Conservation (phyloP, 2,797 vertebrate genomes). For the Microctenopoma steveboyesi region DNA sequence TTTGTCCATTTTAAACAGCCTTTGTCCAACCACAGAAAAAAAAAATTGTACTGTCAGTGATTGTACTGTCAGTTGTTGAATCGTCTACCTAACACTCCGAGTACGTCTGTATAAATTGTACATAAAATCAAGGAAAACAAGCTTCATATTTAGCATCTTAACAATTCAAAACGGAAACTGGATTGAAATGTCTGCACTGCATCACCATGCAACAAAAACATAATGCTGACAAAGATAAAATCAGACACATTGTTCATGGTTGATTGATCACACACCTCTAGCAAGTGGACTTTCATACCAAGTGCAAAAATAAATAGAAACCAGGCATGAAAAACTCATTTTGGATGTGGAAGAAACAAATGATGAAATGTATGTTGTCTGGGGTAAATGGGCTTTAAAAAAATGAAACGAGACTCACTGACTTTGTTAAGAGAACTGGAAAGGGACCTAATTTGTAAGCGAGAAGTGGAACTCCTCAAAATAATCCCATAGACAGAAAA, state of each 20-base stretch:
- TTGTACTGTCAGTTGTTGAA: conserved; percentile 30
- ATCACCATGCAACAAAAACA: conserved; percentile 15
- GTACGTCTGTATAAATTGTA: conserved; percentile 41
- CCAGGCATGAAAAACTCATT: conserved; percentile 19
- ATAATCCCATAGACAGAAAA: conserved; percentile 18
- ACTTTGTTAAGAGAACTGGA: conserved; percentile 16
- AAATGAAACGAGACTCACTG: conserved; percentile 3
- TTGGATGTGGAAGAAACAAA: conserved; percentile 12
- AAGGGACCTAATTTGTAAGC: conserved; percentile 32
- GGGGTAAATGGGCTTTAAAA: conserved; percentile 7
- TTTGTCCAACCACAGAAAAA: conserved; percentile 48
- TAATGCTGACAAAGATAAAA: conserved; percentile 34
- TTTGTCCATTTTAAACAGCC: conserved; percentile 63
- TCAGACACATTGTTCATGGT: conserved; percentile 3
- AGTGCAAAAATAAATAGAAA: conserved; percentile 27
- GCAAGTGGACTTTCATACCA: conserved; percentile 24
- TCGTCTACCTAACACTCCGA: conserved; percentile 57
- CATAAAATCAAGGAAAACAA: conserved; percentile 34
- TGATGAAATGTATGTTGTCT: conserved; percentile 10
- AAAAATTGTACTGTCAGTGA: conserved; percentile 33
- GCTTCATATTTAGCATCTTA: conserved; percentile 29
- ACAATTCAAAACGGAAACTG: conserved; percentile 39
- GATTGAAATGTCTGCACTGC: conserved; percentile 23
- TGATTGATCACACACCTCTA: conserved; percentile 34
- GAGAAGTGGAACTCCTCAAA: conserved; percentile 7